phyloP scores from a whole-genome alignment of 2,888 invertebrate genomes.

The Cheilosia grossa region DNA sequence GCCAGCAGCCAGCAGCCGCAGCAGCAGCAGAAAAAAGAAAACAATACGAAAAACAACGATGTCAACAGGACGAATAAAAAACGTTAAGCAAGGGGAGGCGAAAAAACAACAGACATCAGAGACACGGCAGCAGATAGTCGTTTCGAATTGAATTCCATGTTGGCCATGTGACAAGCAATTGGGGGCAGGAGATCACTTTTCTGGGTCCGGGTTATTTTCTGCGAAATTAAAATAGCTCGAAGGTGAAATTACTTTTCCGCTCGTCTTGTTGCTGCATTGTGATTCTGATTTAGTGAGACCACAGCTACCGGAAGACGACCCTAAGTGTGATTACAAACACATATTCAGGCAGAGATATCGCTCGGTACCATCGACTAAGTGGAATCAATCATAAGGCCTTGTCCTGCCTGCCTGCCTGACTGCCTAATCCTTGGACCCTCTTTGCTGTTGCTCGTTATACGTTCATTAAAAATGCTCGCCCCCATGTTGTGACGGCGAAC shows the following conservation, averaged over 20 bases:
- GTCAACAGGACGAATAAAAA: conserved; percentile 58
- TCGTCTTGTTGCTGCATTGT: conserved; percentile 16
- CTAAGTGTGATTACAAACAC: conserved; percentile 50
- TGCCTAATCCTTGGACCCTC: conserved; percentile 31
- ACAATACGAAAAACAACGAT: conserved; percentile 33
- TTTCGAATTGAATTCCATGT: conserved; percentile 73
- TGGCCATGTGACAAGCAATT: conserved; percentile 72
- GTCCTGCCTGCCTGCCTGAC: conserved; percentile 19
- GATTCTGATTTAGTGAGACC: conserved; percentile 39
- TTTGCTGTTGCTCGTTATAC: conserved; percentile 42
- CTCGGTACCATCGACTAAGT: conserved; percentile 37
- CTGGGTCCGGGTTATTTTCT: conserved; percentile 64
- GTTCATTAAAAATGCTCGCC: conserved; percentile 73
- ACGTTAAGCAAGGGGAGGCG: background rate
- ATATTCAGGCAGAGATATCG: conserved; percentile 45
- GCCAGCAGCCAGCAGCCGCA: conserved; percentile 4
- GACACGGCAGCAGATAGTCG: conserved; percentile 54
- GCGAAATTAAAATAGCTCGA: conserved; percentile 73
- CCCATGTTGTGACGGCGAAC: conserved; percentile 69
- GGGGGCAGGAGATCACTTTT: conserved; percentile 71
- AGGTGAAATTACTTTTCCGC: conserved; percentile 70
- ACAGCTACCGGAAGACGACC: conserved; percentile 25
- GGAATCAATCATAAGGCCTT: conserved; percentile 60
- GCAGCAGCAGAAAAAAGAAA: conserved; percentile 25
- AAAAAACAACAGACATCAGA: conserved; percentile 26